Evolutionary conservation across 1,140 invertebrate genomes (phyloP).

Genomic region (Bombyx mori): DNA sequence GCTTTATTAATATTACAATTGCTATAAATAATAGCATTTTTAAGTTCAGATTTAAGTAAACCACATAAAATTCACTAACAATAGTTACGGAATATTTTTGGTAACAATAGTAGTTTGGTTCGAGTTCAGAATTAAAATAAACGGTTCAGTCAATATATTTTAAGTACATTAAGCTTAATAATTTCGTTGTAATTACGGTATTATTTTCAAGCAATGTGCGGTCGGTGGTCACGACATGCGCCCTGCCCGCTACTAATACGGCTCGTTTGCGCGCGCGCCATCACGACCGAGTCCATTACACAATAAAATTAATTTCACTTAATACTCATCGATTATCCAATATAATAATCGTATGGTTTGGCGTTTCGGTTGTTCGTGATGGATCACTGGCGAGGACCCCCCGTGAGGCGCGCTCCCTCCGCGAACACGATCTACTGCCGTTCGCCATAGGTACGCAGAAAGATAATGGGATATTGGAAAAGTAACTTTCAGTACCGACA

Average conservation of each 20-base stretch:
- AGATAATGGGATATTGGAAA: background rate
- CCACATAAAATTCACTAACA: too few relatives aligned
- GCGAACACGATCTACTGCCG: constrained; percentile 34
- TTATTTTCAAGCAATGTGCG: constrained; percentile 17
- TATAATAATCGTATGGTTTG: constrained; percentile 52
- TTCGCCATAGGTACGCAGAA: constrained; percentile 1
- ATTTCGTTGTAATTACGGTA: constrained; percentile 15
- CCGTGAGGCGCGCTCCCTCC: constrained; percentile 25
- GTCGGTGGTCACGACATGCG: constrained; percentile 23
- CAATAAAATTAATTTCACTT: constrained; percentile 68
- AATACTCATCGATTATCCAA: constrained; percentile 64
- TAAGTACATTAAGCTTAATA: constrained; percentile 14
- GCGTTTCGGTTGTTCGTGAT: constrained; percentile 41
- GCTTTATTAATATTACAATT: too few relatives aligned
- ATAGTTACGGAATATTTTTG: too few relatives aligned
- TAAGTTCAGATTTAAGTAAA: too few relatives aligned
- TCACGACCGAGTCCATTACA: constrained; percentile 44
- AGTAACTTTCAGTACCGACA: too few relatives aligned
- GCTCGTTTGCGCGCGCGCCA: constrained; percentile 36
- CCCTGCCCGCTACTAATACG: constrained; percentile 28
- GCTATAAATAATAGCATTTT: too few relatives aligned
- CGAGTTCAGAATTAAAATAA: too few relatives aligned
- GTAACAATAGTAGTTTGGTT: too few relatives aligned
- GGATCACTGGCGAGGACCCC: constrained; percentile 45
- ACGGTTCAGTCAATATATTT: too few relatives aligned